These are phyloP conservation scores for Piscicola geometra DNA, from an alignment of 2,888 invertebrate genomes.

Conservation along the genomic window DNA sequence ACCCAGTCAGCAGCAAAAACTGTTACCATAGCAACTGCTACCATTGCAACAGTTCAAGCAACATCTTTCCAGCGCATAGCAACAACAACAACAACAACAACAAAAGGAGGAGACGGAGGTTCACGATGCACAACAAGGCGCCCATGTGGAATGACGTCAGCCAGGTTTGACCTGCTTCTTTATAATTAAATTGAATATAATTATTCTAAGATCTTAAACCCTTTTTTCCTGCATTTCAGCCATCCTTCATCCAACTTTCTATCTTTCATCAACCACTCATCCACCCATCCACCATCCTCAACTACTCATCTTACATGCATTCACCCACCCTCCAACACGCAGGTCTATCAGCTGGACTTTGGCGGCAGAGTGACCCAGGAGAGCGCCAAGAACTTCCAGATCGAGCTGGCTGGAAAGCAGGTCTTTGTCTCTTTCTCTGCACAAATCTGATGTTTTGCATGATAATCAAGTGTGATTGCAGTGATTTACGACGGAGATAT, in stretches of 20 bases:
- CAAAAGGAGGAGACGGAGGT: conserved; percentile 30
- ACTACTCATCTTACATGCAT: too few species aligned
- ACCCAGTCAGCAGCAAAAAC: neutral
- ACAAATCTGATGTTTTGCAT: too few species aligned
- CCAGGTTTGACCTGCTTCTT: too few species aligned
- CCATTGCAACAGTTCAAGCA: neutral
- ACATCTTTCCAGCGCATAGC: neutral
- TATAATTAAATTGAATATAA: too few species aligned
- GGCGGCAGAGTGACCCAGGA: conserved; percentile 98
- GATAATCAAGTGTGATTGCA: too few species aligned
- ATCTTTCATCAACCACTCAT: too few species aligned
- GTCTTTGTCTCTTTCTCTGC: too few species aligned
- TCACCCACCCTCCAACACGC: too few species aligned
- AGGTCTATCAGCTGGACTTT: conserved; percentile 90
- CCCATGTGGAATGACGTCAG: conserved; percentile 99
- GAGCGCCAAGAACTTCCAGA: conserved; percentile 98
- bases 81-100: neutral
- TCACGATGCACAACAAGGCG: conserved; percentile 84
- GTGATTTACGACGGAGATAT: neutral
- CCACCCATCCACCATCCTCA: too few species aligned
- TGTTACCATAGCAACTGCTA: neutral
- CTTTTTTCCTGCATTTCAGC: too few species aligned
- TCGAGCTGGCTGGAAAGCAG: conserved; percentile 92
- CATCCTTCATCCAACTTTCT: too few species aligned
- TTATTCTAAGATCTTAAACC: too few species aligned